These are phyloP conservation scores for Temnothorax longispinosus DNA, from an alignment of 1,140 invertebrate species.

Conservation along the genomic window DNA sequence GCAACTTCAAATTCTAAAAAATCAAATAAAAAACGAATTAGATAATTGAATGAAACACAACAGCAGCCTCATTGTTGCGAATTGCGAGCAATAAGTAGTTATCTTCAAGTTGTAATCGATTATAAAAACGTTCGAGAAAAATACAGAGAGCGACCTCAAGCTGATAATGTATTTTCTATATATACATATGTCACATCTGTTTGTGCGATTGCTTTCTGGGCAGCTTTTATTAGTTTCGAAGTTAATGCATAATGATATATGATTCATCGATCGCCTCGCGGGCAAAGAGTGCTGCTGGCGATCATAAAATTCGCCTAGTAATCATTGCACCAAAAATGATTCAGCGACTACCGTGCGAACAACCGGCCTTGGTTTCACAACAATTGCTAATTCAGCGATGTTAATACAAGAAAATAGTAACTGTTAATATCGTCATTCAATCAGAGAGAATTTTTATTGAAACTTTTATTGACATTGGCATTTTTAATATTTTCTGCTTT, in stretches of 20 bases:
- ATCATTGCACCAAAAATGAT: neutral
- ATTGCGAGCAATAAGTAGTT: too few species aligned
- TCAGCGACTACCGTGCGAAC: neutral
- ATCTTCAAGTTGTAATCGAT: too few species aligned
- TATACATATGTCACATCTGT: constrained; percentile 10
- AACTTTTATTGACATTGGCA: neutral
- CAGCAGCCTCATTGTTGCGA: too few species aligned
- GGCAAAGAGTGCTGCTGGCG: neutral
- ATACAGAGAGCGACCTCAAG: too few species aligned
- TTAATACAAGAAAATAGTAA: neutral
- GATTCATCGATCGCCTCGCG: constrained; percentile 14
- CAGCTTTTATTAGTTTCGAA: neutral
- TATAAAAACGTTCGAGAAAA: too few species aligned
- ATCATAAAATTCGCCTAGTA: constrained; percentile 34
- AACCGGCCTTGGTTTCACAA: neutral
- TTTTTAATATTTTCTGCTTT: neutral
- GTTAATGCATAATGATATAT: neutral
- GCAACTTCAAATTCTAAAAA: neutral
- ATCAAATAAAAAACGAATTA: neutral
- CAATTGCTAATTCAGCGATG: neutral
- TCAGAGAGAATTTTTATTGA: neutral
- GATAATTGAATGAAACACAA: too few species aligned
- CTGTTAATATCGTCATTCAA: neutral
- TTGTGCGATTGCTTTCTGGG: neutral
- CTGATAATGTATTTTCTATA: too few species aligned